These are phyloP conservation scores for Pteromalus puparum DNA, from an alignment of 1,140 invertebrate genomes.

Conservation along the genomic window DNA sequence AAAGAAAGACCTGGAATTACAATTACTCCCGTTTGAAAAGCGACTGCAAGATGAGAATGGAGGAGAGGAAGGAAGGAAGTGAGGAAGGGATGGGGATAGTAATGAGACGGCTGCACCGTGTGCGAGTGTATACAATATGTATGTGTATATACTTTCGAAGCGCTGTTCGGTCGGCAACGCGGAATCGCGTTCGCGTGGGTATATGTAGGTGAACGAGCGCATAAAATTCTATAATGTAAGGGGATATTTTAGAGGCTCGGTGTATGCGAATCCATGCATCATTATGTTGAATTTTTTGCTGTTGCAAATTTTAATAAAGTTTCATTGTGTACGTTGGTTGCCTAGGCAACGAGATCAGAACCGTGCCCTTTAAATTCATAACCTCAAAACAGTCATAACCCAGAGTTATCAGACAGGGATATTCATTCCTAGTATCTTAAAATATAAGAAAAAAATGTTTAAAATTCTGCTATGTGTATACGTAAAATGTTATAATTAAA, in stretches of 20 bases:
- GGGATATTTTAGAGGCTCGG: neutral
- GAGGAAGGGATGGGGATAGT: neutral
- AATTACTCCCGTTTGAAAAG: slow-evolving; percentile 7
- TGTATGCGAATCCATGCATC: neutral
- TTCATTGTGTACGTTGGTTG: no score
- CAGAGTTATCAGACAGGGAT: no score
- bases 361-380: no score
- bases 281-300: neutral
- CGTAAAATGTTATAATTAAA: no score
- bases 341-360: no score
- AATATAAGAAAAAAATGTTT: no score
- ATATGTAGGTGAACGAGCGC: neutral
- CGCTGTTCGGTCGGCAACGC: neutral
- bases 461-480: no score
- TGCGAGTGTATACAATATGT: no score
- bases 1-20: slow-evolving; percentile 14
- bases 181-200: neutral
- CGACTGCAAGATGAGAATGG: neutral
- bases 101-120: neutral
- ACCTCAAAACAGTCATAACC: no score
- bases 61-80: no score
- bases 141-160: no score
- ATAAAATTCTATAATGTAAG: neutral
- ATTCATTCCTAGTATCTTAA: no score
- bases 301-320: neutral